Conservation (phyloP, 2,797 vertebrate species). For the Tapirus indicus region DNA sequence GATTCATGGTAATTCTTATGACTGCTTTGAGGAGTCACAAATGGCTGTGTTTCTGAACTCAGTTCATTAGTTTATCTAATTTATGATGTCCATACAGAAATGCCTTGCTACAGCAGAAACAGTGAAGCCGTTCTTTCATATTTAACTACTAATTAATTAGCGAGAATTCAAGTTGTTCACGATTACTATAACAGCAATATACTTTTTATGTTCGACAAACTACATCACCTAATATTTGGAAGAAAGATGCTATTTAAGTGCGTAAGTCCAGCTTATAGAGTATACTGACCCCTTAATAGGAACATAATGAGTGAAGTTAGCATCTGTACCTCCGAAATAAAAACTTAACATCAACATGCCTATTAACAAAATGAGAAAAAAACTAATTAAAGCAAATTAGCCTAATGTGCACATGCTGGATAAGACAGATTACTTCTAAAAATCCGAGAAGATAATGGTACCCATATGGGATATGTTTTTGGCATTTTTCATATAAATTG, state of each 20-base stretch:
- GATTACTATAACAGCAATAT: constrained; percentile 61
- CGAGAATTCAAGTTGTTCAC: constrained; percentile 63
- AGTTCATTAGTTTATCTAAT: constrained; percentile 84
- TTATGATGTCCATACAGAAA: constrained; percentile 76
- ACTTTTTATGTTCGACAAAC: constrained; percentile 59
- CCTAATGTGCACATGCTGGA: constrained; percentile 90
- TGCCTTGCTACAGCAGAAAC: constrained; percentile 72
- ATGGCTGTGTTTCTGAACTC: constrained; percentile 74
- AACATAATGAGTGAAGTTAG: constrained; percentile 83
- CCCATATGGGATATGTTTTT: constrained; percentile 92
- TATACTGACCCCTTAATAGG: constrained; percentile 79
- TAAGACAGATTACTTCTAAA: constrained; percentile 91
- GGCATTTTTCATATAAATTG: constrained; percentile 93
- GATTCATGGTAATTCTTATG: neutral
- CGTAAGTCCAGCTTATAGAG: constrained; percentile 67
- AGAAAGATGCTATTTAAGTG: constrained; percentile 59
- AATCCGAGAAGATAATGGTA: constrained; percentile 91
- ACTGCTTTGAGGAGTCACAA: constrained; percentile 63
- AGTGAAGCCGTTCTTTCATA: constrained; percentile 71
- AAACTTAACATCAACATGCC: constrained; percentile 87
- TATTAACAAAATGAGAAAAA: constrained; percentile 91
- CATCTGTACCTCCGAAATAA: constrained; percentile 83
- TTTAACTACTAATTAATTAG: constrained; percentile 84
- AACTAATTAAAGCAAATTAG: constrained; percentile 94
- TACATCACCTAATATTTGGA: constrained; percentile 42